These are phyloP conservation scores for Grammatotria lemairii DNA, from an alignment of 2,113 vertebrate species.

Conservation along the genomic window DNA sequence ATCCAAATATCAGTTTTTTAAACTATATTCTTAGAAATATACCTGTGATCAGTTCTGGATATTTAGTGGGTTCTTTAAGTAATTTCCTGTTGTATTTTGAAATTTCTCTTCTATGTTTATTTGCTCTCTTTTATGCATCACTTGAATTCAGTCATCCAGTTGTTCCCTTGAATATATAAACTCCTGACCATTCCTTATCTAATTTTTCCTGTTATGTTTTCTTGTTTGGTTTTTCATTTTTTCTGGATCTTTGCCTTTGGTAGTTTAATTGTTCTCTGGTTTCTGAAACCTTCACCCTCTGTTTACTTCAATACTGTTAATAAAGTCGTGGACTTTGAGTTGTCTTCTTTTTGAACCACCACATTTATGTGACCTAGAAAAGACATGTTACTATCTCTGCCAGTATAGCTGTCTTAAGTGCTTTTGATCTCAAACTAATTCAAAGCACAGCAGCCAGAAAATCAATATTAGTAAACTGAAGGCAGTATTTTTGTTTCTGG, in stretches of 20 bases:
- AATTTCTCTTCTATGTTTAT: background rate
- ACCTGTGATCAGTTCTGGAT: background rate
- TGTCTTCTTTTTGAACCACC: background rate
- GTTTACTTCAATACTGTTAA: background rate
- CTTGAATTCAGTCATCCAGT: background rate
- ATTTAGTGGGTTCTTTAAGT: background rate
- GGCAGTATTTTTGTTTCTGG: background rate
- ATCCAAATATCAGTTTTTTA: background rate
- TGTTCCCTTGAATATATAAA: background rate
- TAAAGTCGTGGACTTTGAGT: background rate
- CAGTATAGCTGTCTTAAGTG: background rate
- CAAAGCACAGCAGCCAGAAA: slow-evolving; percentile 3
- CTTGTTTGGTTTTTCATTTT: background rate
- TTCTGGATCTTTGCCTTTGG: background rate
- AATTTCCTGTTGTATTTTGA: background rate
- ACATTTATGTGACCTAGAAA: background rate
- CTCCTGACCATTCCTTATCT: background rate
- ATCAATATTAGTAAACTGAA: background rate
- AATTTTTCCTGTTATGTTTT: background rate
- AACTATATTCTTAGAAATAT: background rate
- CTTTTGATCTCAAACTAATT: slow-evolving; percentile 1
- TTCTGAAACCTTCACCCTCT: background rate
- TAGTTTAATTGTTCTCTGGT: background rate
- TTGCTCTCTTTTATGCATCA: background rate
- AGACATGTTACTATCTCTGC: background rate